phyloP scores from a whole-genome alignment of 2,113 vertebrate genomes.

The Lota lota region DNA sequence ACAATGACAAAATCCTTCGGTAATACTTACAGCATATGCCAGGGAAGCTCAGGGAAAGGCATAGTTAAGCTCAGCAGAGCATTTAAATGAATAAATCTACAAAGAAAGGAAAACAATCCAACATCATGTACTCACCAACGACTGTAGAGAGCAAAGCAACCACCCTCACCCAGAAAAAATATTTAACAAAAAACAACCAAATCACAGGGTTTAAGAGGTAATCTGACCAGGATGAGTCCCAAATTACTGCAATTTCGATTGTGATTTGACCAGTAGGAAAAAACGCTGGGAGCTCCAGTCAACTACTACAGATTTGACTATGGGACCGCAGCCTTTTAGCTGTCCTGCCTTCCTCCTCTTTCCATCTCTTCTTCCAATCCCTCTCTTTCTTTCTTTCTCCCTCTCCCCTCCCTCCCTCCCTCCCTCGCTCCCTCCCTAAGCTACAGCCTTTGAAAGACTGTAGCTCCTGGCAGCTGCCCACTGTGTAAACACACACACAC shows the following conservation, averaged over 20 bases:
- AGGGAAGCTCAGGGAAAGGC: no score
- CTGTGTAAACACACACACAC: slow-evolving; percentile 41
- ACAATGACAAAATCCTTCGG: no score
- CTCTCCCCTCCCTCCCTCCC: no score
- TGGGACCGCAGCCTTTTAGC: background rate
- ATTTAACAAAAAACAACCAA: background rate
- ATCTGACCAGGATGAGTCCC: background rate
- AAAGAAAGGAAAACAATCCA: background rate
- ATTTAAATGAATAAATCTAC: background rate
- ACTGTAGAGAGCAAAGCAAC: background rate
- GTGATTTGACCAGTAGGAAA: no score
- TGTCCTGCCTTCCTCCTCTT: slow-evolving; percentile 1
- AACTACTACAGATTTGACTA: background rate
- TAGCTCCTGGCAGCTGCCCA: slow-evolving; percentile 62
- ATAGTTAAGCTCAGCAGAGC: no score
- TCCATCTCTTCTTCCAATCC: slow-evolving; percentile 34
- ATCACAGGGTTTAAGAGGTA: background rate
- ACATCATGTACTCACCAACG: background rate
- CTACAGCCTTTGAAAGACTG: slow-evolving; percentile 18
- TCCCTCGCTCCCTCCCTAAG: no score
- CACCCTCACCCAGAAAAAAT: background rate
- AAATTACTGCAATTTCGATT: background rate
- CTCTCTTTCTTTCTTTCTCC: slow-evolving; percentile 24
- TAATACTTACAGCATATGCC: no score
- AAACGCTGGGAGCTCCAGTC: background rate